Evolutionary conservation across 2,888 invertebrate genomes (phyloP).

Genomic region (Agonopterix alstromeriana): DNA sequence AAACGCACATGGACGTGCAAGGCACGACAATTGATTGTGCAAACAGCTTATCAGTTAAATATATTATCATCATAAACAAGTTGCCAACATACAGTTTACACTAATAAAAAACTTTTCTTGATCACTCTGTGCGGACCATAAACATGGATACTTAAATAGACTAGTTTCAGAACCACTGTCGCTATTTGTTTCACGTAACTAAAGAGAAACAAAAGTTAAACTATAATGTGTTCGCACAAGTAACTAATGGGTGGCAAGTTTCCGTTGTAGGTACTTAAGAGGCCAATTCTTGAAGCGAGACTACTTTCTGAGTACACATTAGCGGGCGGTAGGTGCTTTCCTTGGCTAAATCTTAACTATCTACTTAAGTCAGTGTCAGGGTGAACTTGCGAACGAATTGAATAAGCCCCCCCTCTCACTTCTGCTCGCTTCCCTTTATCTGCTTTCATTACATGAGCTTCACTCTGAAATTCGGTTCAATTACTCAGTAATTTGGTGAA

Average conservation of each 20-base stretch:
- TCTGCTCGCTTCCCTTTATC: slow-evolving; percentile 53
- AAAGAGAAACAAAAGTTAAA: slow-evolving; percentile 61
- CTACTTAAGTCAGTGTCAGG: slow-evolving; percentile 65
- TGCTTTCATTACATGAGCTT: slow-evolving; percentile 67
- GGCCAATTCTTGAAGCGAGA: slow-evolving; percentile 62
- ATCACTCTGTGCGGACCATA: background rate
- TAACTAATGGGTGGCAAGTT: slow-evolving; percentile 70
- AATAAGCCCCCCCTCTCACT: slow-evolving; percentile 55
- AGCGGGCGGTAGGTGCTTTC: slow-evolving; percentile 48
- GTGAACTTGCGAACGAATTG: slow-evolving; percentile 53
- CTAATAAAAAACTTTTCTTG: too few relatives aligned
- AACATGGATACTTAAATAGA: background rate
- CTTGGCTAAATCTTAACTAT: slow-evolving; percentile 65
- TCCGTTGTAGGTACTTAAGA: slow-evolving; percentile 61
- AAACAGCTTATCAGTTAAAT: background rate
- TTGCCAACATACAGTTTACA: too few relatives aligned
- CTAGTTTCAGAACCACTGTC: slow-evolving; percentile 11
- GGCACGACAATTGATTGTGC: background rate
- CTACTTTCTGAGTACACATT: slow-evolving; percentile 71
- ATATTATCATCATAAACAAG: background rate
- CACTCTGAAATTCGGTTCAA: slow-evolving; percentile 65
- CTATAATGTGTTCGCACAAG: slow-evolving; percentile 65
- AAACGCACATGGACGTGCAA: too few relatives aligned
- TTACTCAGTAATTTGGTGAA: slow-evolving; percentile 65
- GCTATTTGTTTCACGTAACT: slow-evolving; percentile 40